Conservation (phyloP, 2,888 invertebrate species). For the Ophion costatus region DNA sequence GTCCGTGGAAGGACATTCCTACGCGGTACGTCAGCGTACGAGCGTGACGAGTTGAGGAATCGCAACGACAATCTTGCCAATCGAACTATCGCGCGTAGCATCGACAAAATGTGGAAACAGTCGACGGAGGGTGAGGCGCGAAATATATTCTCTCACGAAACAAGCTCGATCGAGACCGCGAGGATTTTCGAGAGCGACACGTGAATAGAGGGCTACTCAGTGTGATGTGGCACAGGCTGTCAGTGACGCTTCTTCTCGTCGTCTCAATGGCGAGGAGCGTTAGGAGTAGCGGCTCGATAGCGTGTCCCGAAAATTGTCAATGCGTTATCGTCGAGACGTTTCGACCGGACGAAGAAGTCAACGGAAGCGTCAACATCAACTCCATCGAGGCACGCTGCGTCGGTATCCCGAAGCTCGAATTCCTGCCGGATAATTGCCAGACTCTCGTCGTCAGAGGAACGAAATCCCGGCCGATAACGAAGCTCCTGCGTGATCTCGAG, state of each 20-base stretch:
- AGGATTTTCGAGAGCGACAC: slow-evolving; percentile 29
- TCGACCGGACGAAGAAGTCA: slow-evolving; percentile 2
- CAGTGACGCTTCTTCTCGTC: slow-evolving; percentile 79
- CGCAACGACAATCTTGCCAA: background rate
- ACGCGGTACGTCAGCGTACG: background rate
- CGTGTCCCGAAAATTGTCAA: slow-evolving; percentile 79
- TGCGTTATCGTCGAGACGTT: slow-evolving; percentile 61
- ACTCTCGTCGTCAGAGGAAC: slow-evolving; percentile 69
- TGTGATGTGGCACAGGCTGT: slow-evolving; percentile 76
- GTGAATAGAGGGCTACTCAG: slow-evolving; percentile 55
- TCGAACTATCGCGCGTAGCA: background rate
- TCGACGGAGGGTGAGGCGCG: background rate
- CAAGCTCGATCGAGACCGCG: slow-evolving; percentile 47
- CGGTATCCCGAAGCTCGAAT: slow-evolving; percentile 60
- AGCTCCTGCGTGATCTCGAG: slow-evolving; percentile 66
- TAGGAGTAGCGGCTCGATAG: slow-evolving; percentile 62
- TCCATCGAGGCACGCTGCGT: slow-evolving; percentile 68
- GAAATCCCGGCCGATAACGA: slow-evolving; percentile 70
- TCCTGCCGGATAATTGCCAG: slow-evolving; percentile 60
- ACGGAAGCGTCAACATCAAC: background rate
- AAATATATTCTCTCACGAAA: slow-evolving; percentile 21
- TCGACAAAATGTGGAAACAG: slow-evolving; percentile 10
- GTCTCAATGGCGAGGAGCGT: slow-evolving; percentile 80
- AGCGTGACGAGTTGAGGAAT: slow-evolving; percentile 4
- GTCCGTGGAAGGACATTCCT: slow-evolving; percentile 16